Evolutionary conservation across 2,113 vertebrate genomes (phyloP).

Genomic region (Dunckerocampus dactyliophorus): DNA sequence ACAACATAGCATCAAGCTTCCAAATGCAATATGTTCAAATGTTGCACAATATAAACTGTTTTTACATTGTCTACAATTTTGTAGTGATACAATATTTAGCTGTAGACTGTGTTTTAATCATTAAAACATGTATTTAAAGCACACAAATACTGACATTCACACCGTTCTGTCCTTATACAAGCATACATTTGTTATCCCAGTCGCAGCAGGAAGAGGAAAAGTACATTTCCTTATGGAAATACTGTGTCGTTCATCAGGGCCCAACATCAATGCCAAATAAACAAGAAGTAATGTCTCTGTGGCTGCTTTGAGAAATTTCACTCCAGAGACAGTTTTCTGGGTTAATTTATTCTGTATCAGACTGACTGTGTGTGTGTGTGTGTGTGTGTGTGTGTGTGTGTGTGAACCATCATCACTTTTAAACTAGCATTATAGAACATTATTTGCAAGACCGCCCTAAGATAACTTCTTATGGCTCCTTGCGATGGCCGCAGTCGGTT

Average conservation of each 20-base stretch:
- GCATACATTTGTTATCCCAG: constrained; percentile 24
- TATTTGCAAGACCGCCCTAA: constrained; percentile 58
- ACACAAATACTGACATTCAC: constrained; percentile 13
- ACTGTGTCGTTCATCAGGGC: constrained; percentile 52
- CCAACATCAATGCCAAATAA: constrained; percentile 50
- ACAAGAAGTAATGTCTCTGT: constrained; percentile 58
- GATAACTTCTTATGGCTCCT: constrained; percentile 67
- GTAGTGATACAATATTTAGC: neutral
- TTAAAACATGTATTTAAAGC: constrained; percentile 10
- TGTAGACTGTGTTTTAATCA: neutral
- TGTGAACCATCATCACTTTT: constrained; percentile 54
- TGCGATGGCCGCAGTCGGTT: constrained; percentile 61
- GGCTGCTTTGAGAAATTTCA: constrained; percentile 68
- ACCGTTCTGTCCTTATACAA: constrained; percentile 16
- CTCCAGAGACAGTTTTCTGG: constrained; percentile 57
- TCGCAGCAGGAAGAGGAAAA: constrained; percentile 52
- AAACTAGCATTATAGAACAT: constrained; percentile 51
- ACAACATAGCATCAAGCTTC: neutral
- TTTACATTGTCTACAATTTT: neutral
- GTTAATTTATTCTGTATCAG: constrained; percentile 58
- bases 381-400: constrained; percentile 43
- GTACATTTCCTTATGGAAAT: constrained; percentile 64
- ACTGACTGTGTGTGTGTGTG: constrained; percentile 44
- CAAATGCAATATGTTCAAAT: too few species aligned
- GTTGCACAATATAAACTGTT: neutral